Percentiles rank a stretch among this genome's conserved stretches.
Conservation (phyloP, 2,113 vertebrate genomes). For the Callorhinus ursinus region DNA sequence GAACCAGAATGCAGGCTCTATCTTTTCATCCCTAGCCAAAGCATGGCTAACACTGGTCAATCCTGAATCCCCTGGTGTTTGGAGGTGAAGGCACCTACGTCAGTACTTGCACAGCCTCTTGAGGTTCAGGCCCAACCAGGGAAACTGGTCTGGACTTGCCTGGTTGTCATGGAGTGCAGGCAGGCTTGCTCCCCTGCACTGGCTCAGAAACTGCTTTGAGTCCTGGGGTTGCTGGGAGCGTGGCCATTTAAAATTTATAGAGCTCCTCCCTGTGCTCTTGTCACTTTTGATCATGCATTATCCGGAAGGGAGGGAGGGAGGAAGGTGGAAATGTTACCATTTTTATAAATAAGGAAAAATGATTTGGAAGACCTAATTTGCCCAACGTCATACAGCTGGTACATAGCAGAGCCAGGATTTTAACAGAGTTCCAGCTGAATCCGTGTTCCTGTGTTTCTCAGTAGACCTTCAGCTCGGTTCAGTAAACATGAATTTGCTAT, state of each 20-base stretch:
- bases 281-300: background rate
- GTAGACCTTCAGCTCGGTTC: background rate
- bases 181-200: background rate
- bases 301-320: background rate
- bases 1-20: background rate
- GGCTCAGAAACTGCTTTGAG: background rate
- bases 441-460: background rate
- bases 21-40: background rate
- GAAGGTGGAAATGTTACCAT: background rate
- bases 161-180: background rate
- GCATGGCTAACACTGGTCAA: background rate
- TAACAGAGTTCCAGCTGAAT: background rate
- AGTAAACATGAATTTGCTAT: background rate
- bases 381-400: background rate
- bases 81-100: background rate
- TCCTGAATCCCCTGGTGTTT: background rate
- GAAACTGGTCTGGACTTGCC: conserved; percentile 41
- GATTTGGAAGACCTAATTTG: background rate
- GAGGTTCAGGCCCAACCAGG: background rate
- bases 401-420: background rate
- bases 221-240: background rate
- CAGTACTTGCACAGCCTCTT: background rate
- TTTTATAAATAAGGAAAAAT: background rate
- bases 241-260: background rate
- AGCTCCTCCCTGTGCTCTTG: background rate